Evolutionary conservation across 2,888 invertebrate genomes (phyloP).

Genomic region (Steinernema carpocapsae): DNA sequence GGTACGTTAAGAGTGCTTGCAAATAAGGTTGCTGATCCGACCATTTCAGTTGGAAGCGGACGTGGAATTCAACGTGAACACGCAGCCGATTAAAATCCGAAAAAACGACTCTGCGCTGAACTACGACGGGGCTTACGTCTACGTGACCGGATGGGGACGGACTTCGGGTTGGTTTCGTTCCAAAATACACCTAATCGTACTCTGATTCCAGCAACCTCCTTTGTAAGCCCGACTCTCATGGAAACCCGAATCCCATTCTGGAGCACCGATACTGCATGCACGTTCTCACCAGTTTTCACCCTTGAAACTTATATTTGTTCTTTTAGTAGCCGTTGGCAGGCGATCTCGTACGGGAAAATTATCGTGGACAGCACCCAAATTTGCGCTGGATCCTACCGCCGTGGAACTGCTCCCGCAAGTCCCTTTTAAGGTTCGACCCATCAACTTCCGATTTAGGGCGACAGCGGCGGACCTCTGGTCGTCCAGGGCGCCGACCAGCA

Average conservation of each 20-base stretch:
- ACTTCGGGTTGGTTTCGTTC: background rate
- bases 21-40: too few relatives aligned
- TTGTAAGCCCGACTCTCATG: background rate
- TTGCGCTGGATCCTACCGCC: slow-evolving; percentile 13
- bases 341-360: background rate
- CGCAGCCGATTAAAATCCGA: slow-evolving; percentile 3
- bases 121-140: background rate
- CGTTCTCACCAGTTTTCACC: background rate
- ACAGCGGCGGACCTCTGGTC: slow-evolving; percentile 23
- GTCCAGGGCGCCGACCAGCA: background rate
- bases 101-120: background rate
- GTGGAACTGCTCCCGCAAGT: slow-evolving; percentile 14
- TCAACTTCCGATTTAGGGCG: background rate
- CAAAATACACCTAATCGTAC: background rate
- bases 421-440: background rate
- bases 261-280: background rate
- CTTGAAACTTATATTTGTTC: background rate
- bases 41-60: background rate
- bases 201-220: background rate
- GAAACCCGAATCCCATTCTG: slow-evolving; percentile 2
- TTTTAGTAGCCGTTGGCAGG: background rate
- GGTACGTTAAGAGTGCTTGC: background rate
- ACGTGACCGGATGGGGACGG: slow-evolving; percentile 7
- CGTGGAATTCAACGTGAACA: slow-evolving; percentile 10
- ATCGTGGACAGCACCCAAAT: slow-evolving; percentile 2